A percentile compares a stretch with the other conserved stretches of the same genome.
phyloP scores from a whole-genome alignment of 2,888 invertebrate genomes.

The Mesorhabditis belari region DNA sequence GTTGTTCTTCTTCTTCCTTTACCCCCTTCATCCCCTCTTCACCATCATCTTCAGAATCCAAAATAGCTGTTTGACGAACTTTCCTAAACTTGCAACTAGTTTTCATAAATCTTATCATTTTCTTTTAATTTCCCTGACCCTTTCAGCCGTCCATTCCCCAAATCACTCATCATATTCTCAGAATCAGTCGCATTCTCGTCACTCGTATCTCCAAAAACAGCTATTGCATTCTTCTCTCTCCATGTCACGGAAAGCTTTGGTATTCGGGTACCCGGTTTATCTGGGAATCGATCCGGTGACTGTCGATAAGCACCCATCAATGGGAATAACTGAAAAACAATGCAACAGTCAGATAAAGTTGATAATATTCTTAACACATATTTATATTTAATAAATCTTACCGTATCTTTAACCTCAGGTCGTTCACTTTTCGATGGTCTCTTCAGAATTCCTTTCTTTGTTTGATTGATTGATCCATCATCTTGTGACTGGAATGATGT shows the following conservation, averaged over 20 bases:
- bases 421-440: slow-evolving; percentile 26
- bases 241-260: slow-evolving; percentile 49
- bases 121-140: neutral
- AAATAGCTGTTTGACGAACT: slow-evolving; percentile 33
- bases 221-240: slow-evolving; percentile 51
- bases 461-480: slow-evolving; percentile 2
- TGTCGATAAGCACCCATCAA: slow-evolving; percentile 15
- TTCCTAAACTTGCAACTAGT: slow-evolving; percentile 6
- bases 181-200: slow-evolving; percentile 47
- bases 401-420: no score
- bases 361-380: no score
- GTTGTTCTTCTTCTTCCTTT: slow-evolving; percentile 6
- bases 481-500: neutral
- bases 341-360: no score
- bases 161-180: slow-evolving; percentile 30
- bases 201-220: slow-evolving; percentile 50
- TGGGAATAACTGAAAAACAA: neutral
- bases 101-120: no score
- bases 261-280: slow-evolving; percentile 26
- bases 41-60: slow-evolving; percentile 29
- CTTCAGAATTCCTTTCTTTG: slow-evolving; percentile 44
- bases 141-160: slow-evolving; percentile 8
- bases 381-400: no score
- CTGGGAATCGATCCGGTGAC: slow-evolving; percentile 34
- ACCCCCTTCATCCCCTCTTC: slow-evolving; percentile 4